These are phyloP conservation scores for Clarias gariepinus DNA, from an alignment of 2,113 vertebrate species.

Conservation along the genomic window DNA sequence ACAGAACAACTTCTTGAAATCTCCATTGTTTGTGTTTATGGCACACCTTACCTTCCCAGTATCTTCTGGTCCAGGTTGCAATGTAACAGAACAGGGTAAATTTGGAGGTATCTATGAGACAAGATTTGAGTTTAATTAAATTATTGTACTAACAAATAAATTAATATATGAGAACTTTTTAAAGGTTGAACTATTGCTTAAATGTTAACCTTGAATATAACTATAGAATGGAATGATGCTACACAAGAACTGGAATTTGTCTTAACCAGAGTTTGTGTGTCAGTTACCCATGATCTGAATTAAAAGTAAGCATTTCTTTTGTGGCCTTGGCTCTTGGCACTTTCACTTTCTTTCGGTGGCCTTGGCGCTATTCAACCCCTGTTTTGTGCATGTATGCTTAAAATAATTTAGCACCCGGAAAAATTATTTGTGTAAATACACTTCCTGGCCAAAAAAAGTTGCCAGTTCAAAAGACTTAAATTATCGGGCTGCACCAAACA, in stretches of 20 bases:
- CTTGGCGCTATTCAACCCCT: neutral
- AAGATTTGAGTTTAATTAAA: slow-evolving; percentile 23
- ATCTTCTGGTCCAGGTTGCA: slow-evolving; percentile 94
- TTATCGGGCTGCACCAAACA: too few relatives aligned
- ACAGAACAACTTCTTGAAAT: neutral
- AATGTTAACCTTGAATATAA: neutral
- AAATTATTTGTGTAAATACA: neutral
- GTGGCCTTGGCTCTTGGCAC: too few relatives aligned
- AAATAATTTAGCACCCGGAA: neutral
- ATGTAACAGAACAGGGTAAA: slow-evolving; percentile 90
- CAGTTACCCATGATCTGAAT: neutral
- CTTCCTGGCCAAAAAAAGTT: too few relatives aligned
- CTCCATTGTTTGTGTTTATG: neutral
- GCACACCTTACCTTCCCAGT: slow-evolving; percentile 83
- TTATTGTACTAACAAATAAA: neutral
- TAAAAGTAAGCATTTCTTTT: neutral
- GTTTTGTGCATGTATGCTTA: neutral
- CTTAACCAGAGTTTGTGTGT: neutral
- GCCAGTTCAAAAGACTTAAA: too few relatives aligned
- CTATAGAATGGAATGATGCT: neutral
- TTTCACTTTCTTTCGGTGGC: neutral
- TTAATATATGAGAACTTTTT: neutral
- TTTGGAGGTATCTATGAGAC: slow-evolving; percentile 86
- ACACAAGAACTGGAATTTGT: neutral
- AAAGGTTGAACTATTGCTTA: neutral